Evolutionary conservation across 2,113 vertebrate genomes (phyloP).

Genomic region (Balaeniceps rex): DNA sequence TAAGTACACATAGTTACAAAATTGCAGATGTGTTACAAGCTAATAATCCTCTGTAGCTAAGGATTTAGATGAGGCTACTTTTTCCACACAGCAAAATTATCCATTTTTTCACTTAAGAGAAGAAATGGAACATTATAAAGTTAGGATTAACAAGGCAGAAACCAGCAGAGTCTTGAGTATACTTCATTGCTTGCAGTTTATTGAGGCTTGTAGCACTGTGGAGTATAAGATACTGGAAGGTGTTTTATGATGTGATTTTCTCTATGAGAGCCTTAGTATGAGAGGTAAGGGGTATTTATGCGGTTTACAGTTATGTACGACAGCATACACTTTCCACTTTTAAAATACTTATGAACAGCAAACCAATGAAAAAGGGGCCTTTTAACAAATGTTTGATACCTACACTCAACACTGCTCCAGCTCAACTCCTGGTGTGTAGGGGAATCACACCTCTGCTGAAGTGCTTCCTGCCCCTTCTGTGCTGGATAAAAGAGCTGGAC

Average conservation of each 20-base stretch:
- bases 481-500: neutral
- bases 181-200: neutral
- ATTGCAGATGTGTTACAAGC: neutral
- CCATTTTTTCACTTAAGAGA: neutral
- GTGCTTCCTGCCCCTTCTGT: neutral
- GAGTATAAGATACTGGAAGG: neutral
- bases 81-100: neutral
- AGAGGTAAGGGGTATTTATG: neutral
- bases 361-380: neutral
- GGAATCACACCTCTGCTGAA: neutral
- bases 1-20: neutral
- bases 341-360: neutral
- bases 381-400: neutral
- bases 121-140: neutral
- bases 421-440: neutral
- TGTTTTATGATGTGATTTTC: neutral
- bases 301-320: neutral
- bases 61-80: neutral
- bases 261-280: neutral
- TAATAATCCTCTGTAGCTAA: neutral
- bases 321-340: neutral
- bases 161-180: neutral
- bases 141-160: neutral
- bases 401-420: neutral
- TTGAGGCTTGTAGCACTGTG: neutral